Percentiles rank a stretch among this genome's conserved stretches.
Evolutionary conservation across 2,113 vertebrate species (phyloP).

Genomic region (Thryonomys swinderianus): DNA sequence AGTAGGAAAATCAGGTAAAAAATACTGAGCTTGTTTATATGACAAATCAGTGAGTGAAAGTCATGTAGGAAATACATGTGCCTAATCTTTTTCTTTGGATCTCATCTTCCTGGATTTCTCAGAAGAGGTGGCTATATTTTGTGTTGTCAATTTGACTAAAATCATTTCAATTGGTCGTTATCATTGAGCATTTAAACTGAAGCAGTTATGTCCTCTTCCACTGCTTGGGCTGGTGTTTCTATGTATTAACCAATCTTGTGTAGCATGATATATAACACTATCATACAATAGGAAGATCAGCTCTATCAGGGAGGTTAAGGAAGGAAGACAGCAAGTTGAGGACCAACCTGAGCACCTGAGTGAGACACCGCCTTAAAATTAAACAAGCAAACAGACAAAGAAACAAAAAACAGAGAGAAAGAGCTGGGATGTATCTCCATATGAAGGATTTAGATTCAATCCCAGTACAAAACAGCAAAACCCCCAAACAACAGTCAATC

Average conservation of each 20-base stretch:
- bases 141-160: not conserved
- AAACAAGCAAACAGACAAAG: too few species aligned
- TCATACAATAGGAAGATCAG: conserved; percentile 41
- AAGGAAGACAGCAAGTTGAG: too few species aligned
- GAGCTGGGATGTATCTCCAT: too few species aligned
- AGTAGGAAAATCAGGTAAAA: conserved; percentile 43
- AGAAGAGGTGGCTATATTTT: conserved; percentile 20
- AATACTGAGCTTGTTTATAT: conserved; percentile 48
- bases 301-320: not conserved
- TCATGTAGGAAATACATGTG: not conserved
- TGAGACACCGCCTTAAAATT: too few species aligned
- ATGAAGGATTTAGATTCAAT: too few species aligned
- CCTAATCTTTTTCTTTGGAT: conserved; percentile 33
- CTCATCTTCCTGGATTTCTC: not conserved
- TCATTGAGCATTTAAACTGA: conserved; percentile 14
- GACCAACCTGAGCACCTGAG: too few species aligned
- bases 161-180: not conserved
- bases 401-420: too few species aligned
- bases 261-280: not conserved
- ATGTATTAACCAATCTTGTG: not conserved
- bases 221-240: not conserved
- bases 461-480: too few species aligned
- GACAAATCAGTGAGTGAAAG: conserved; percentile 1
- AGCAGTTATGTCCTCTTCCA: not conserved
- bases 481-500: not conserved